Percentiles rank a stretch among this genome's conserved stretches.
Conservation (phyloP, 1,140 invertebrate genomes). For the Helicorthomorpha holstii region DNA sequence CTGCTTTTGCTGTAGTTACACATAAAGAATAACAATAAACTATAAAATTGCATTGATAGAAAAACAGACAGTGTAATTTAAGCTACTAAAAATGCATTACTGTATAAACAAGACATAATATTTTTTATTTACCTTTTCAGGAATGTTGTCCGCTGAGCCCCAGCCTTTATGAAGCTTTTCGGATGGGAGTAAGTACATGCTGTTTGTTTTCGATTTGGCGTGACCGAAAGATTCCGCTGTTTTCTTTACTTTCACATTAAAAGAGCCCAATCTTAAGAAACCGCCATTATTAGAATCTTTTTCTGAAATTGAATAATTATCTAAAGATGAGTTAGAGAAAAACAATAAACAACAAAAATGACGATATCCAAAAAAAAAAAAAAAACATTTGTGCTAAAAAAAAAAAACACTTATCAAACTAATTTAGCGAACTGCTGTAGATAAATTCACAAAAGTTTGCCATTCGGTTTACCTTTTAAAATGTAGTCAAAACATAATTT, state of each 20-base stretch:
- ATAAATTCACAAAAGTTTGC: no score
- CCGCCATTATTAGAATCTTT: slow-evolving; percentile 22
- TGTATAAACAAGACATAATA: not conserved
- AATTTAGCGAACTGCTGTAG: no score
- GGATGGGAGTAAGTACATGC: slow-evolving; percentile 21
- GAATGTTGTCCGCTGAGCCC: slow-evolving; percentile 58
- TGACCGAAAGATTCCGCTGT: slow-evolving; percentile 60
- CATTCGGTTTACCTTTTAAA: no score
- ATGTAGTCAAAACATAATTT: no score
- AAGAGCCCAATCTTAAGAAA: slow-evolving; percentile 73
- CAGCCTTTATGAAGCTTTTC: slow-evolving; percentile 57
- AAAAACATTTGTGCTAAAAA: no score
- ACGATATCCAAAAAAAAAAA: no score
- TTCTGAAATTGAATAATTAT: not conserved
- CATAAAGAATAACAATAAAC: not conserved
- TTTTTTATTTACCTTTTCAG: slow-evolving; percentile 12
- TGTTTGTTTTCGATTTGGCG: slow-evolving; percentile 21
- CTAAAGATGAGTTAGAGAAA: no score
- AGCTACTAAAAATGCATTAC: not conserved
- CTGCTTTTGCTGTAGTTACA: not conserved
- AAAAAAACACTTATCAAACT: no score
- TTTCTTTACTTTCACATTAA: slow-evolving; percentile 78
- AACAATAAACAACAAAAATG: no score
- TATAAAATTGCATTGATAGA: not conserved
- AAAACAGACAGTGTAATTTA: not conserved